Base-by-base conservation (phyloP, 2,113 vertebrate species). In the Archocentrus centrarchus region DNA sequence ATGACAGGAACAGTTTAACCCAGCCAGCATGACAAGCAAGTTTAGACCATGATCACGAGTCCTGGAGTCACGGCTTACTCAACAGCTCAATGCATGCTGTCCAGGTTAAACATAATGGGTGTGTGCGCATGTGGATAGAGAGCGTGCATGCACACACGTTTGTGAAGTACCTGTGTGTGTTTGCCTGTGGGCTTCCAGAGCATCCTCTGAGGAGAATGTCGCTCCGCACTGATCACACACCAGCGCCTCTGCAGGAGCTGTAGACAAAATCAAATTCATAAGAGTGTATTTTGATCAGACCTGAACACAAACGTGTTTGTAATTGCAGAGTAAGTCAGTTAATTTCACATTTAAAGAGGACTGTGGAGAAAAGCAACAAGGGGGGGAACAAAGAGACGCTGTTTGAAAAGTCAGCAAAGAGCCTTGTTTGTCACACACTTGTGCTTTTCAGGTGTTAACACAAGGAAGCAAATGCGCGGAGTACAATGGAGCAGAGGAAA, bases 161-260 rank as follows among this genome's bases (percentile, higher is more conserved):
- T 30, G 39, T 44, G n/a, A 75, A 64, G 70, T 94, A 99, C 98
- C 98, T 3, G 97, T 98, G 91, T 99, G 98, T 13, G 97, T 98
- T 94, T 97, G 97, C 89, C 98, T 96, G 95, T 99, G 98, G 3
- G 96, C 95, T 86, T 98, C 98, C 96, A 99, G 95, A 27, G 97
- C 97, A 1, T 99, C 98, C 79, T 99, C 98, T 80, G 98, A 98
- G 0, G 98, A 97, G 93, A 99, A 99, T 37, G 98, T 98, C 35
- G 97, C 97, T 2, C 98, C 98, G 0, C 98, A 99, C 93, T 99
- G 98, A 92, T 99, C 98, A 68, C 98, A 99, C 84, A 98, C 97
- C 87, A 98, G 96, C 77, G 97, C 97, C 92, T 99, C 99, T 85
- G 97, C 97, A 55, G 98, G 98, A 92, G 98, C 98, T 99, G 95